Percentiles rank a stretch among this genome's conserved stretches.
Evolutionary conservation across 1,140 invertebrate genomes (phyloP).

Genomic region (Geopemphigus sp.): DNA sequence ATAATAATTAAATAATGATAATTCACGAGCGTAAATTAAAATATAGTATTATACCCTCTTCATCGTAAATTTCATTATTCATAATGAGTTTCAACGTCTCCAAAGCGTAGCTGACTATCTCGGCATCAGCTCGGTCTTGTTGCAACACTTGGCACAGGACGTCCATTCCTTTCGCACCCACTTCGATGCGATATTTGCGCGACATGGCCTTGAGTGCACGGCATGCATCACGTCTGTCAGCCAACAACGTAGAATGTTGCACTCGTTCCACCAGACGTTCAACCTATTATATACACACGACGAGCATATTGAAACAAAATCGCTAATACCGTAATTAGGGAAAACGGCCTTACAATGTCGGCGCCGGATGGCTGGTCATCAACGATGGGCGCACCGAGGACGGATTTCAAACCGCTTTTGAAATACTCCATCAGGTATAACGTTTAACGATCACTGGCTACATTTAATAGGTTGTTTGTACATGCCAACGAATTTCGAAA

Average conservation of each 20-base stretch:
- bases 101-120: conserved; percentile 87
- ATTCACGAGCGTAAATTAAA: too few relatives aligned
- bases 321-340: too few relatives aligned
- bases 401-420: conserved; percentile 83
- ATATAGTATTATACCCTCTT: conserved; percentile 68
- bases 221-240: conserved; percentile 94
- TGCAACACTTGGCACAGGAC: conserved; percentile 75
- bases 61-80: conserved; percentile 76
- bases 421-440: conserved; percentile 74
- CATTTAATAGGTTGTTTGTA: not conserved
- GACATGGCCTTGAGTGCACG: conserved; percentile 91
- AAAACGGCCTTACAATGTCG: conserved; percentile 70
- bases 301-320: too few relatives aligned
- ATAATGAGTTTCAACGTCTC: conserved; percentile 91
- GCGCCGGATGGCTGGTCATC: conserved; percentile 71
- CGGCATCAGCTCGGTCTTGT: conserved; percentile 80
- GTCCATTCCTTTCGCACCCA: conserved; percentile 93
- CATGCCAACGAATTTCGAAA: not conserved
- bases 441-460: not conserved
- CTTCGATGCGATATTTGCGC: conserved; percentile 88
- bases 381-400: conserved; percentile 75
- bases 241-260: conserved; percentile 85
- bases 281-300: too few relatives aligned
- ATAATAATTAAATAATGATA: too few relatives aligned
- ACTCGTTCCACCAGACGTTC: conserved; percentile 90